Evolutionary conservation across 2,113 vertebrate genomes (phyloP).

Genomic region (Petaurus breviceps): DNA sequence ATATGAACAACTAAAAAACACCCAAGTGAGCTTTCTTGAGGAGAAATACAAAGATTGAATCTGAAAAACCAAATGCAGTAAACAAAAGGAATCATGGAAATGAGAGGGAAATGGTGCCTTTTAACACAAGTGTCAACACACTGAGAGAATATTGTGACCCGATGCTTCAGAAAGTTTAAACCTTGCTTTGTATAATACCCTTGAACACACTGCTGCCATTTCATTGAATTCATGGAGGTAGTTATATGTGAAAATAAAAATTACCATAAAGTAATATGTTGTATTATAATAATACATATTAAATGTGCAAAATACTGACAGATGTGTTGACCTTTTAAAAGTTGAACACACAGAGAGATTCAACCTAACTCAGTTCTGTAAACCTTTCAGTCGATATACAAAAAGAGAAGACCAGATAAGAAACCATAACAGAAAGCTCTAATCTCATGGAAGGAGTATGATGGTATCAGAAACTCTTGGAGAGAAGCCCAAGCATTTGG

Average conservation of each 20-base stretch:
- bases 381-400: conserved; percentile 83
- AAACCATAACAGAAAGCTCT: conserved; percentile 81
- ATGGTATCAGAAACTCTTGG: conserved; percentile 47
- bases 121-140: conserved; percentile 80
- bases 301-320: conserved; percentile 91
- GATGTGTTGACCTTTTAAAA: conserved; percentile 89
- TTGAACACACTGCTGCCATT: conserved; percentile 87
- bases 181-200: conserved; percentile 84
- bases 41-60: conserved; percentile 77
- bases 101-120: conserved; percentile 81
- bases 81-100: conserved; percentile 78
- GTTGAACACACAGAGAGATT: conserved; percentile 85
- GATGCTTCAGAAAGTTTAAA: conserved; percentile 75
- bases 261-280: conserved; percentile 89
- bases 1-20: conserved; percentile 43
- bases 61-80: conserved; percentile 76
- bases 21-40: conserved; percentile 72
- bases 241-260: conserved; percentile 92
- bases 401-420: conserved; percentile 79
- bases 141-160: conserved; percentile 81
- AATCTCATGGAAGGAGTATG: conserved; percentile 79
- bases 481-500: conserved; percentile 45
- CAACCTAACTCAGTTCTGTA: conserved; percentile 86
- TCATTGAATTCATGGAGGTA: conserved; percentile 96
- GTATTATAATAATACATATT: conserved; percentile 89